Percentiles rank a stretch among this genome's conserved stretches.
Conservation (phyloP, 1,140 invertebrate species). For the Bilobella aurantiaca region DNA sequence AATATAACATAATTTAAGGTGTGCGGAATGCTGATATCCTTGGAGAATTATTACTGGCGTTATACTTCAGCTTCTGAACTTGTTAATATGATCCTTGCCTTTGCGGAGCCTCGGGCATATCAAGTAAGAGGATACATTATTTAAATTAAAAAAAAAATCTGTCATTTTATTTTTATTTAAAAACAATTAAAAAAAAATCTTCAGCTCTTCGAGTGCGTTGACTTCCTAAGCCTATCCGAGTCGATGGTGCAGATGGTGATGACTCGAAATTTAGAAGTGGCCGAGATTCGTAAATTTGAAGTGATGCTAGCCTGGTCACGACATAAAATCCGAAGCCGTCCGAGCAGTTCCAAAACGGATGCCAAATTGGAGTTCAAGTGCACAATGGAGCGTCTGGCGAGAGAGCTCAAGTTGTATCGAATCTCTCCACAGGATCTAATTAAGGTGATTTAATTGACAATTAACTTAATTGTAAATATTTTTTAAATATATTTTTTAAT, state of each 20-base stretch:
- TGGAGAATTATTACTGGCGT: conserved; percentile 91
- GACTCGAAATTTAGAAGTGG: conserved; percentile 69
- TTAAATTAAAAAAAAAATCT: too few relatives aligned
- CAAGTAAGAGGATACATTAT: conserved; percentile 39
- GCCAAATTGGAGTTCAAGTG: conserved; percentile 80
- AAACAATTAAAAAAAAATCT: neutral
- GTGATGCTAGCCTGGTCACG: conserved; percentile 82
- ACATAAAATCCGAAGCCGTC: conserved; percentile 59
- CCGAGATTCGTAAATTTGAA: conserved; percentile 85
- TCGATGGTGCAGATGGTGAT: conserved; percentile 93
- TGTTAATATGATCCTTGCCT: conserved; percentile 86
- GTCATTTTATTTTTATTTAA: too few relatives aligned
- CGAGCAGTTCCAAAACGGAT: conserved; percentile 57
- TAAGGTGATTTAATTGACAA: conserved; percentile 48
- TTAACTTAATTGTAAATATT: too few relatives aligned
- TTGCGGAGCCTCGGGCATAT: conserved; percentile 69
- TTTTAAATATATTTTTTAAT: conserved; percentile 19
- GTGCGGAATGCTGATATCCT: conserved; percentile 78
- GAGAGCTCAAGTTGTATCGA: conserved; percentile 77
- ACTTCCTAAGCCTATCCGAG: conserved; percentile 78
- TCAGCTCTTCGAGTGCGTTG: conserved; percentile 64
- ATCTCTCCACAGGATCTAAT: conserved; percentile 88
- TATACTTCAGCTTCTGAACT: conserved; percentile 86
- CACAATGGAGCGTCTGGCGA: conserved; percentile 77
- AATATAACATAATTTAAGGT: too few relatives aligned